These are phyloP conservation scores for Chrysogorgia sp. DNA, from an alignment of 92 coral and sea anemone species.

Conservation along the genomic window DNA sequence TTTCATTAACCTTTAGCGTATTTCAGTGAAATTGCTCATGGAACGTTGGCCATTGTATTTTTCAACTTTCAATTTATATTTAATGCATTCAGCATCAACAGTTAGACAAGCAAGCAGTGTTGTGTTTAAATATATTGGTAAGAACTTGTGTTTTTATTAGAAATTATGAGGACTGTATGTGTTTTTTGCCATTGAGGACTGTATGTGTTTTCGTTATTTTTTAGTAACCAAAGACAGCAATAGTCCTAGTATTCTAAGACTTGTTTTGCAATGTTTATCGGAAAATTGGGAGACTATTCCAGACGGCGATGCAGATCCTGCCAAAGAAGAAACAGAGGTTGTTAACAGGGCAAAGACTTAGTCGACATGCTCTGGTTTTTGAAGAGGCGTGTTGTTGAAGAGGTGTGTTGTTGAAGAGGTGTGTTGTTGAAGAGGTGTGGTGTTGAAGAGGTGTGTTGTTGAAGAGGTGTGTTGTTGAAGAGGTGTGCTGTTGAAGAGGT, in stretches of 20 bases:
- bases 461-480: no score
- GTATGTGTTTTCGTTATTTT: conserved; percentile 1
- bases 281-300: conserved; percentile 76
- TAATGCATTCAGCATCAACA: conserved; percentile 99
- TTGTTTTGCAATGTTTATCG: conserved; percentile 96
- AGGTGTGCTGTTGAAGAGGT: no score
- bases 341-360: conserved; percentile 5
- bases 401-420: no score
- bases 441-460: no score
- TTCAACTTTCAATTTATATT: conserved; percentile 90
- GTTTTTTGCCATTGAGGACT: neutral
- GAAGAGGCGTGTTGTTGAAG: no score
- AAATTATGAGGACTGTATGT: neutral
- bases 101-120: conserved; percentile 97
- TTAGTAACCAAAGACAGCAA: conserved; percentile 95
- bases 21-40: conserved; percentile 81
- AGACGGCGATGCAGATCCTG: conserved; percentile 57
- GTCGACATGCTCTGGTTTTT: no score
- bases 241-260: conserved; percentile 86
- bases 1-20: conserved; percentile 62
- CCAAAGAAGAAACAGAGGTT: neutral
- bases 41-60: conserved; percentile 97
- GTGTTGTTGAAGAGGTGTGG: no score
- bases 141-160: neutral
- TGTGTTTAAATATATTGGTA: conserved; percentile 88